Percentiles rank a stretch among this genome's conserved stretches.
phyloP scores from a whole-genome alignment of 2,888 invertebrate species.

The Doris montereyensis region DNA sequence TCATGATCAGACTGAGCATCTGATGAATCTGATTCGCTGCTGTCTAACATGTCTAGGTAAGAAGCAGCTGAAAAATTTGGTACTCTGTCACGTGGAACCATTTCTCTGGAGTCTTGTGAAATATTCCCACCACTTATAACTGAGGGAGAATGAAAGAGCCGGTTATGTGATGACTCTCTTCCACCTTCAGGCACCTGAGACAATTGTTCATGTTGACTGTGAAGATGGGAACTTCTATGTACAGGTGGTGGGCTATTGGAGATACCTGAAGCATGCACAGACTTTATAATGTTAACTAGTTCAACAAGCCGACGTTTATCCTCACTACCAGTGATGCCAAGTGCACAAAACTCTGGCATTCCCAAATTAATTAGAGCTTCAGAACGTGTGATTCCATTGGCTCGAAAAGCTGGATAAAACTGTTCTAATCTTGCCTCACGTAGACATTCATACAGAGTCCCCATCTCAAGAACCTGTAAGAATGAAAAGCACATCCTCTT shows the following conservation, averaged over 20 bases:
- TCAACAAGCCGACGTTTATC: conserved; percentile 66
- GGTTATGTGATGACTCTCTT: not conserved
- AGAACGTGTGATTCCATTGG: conserved; percentile 65
- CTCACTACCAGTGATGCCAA: conserved; percentile 64
- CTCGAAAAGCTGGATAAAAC: conserved; percentile 66
- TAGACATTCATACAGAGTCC: conserved; percentile 65
- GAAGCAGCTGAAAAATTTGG: conserved; percentile 48
- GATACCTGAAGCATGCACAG: conserved; percentile 54
- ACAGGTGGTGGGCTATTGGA: conserved; percentile 20
- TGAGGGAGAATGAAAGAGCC: too few species aligned
- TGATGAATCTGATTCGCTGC: conserved; percentile 44
- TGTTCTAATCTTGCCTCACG: conserved; percentile 68
- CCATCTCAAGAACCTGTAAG: conserved; percentile 55
- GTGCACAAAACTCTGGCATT: conserved; percentile 62
- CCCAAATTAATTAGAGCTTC: conserved; percentile 64
- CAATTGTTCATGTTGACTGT: not conserved
- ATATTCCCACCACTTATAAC: too few species aligned
- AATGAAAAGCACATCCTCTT: too few species aligned
- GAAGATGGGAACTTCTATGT: not conserved
- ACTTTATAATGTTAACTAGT: conserved; percentile 67
- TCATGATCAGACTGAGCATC: conserved; percentile 47
- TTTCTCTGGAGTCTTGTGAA: conserved; percentile 44
- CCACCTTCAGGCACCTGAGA: not conserved
- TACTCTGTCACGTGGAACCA: conserved; percentile 43
- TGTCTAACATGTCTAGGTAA: conserved; percentile 47